Conservation (phyloP, 2,888 invertebrate genomes). For the Chironomus tentans region DNA sequence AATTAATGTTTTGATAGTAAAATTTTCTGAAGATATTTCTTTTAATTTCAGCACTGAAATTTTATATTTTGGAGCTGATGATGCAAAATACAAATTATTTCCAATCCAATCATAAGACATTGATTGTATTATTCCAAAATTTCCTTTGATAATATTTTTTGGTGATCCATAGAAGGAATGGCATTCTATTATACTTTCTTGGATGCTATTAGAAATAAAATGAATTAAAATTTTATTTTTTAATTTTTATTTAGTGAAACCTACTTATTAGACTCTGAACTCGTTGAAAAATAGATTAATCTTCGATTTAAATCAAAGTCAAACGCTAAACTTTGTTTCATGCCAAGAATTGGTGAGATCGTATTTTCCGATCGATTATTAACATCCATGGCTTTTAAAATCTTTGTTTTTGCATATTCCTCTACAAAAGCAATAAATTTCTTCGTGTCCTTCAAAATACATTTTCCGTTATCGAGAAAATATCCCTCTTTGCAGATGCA, state of each 20-base stretch:
- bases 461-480: conserved; percentile 38
- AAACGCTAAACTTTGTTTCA: conserved; percentile 55
- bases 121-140: conserved; percentile 53
- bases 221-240: conserved; percentile 28
- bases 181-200: conserved; percentile 50
- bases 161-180: conserved; percentile 53
- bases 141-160: conserved; percentile 50
- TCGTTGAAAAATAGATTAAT: conserved; percentile 55
- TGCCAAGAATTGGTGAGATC: conserved; percentile 60
- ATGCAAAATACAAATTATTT: conserved; percentile 59
- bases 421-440: conserved; percentile 4
- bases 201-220: conserved; percentile 24
- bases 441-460: conserved; percentile 38
- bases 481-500: conserved; percentile 48
- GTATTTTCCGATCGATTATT: conserved; percentile 44
- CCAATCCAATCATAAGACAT: conserved; percentile 79
- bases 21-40: conserved; percentile 29
- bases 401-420: conserved; percentile 46
- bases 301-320: conserved; percentile 56
- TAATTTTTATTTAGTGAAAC: conserved; percentile 22
- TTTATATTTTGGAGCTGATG: not conserved
- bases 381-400: conserved; percentile 56
- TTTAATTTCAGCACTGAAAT: conserved; percentile 28
- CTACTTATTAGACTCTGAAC: conserved; percentile 27
- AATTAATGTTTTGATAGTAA: conserved; percentile 7